Conservation (phyloP, 2,797 vertebrate genomes). For the Xerus rutilus region DNA sequence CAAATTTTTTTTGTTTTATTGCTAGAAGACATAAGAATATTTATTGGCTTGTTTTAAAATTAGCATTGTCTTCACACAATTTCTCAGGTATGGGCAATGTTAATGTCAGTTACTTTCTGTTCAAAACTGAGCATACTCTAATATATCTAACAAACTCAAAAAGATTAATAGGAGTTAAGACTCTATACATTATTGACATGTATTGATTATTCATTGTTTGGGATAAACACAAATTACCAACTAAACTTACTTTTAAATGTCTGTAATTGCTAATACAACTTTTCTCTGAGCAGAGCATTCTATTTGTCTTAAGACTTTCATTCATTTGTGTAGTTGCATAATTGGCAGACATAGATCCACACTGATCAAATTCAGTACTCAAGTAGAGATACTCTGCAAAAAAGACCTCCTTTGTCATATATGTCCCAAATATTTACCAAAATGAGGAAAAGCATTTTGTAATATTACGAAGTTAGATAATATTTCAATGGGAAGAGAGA, state of each 20-base stretch:
- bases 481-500: not conserved
- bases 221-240: not conserved
- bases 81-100: not conserved
- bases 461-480: not conserved
- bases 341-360: not conserved
- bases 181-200: not conserved
- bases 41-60: not conserved
- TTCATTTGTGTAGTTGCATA: not conserved
- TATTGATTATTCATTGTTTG: not conserved
- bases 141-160: not conserved
- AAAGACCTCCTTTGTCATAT: not conserved
- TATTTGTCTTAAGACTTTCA: not conserved
- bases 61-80: not conserved
- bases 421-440: not conserved
- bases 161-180: not conserved
- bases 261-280: not conserved
- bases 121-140: not conserved
- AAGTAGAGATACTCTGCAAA: not conserved
- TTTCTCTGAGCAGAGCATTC: not conserved
- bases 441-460: not conserved
- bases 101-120: not conserved
- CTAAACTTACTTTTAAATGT: slow-evolving; percentile 44
- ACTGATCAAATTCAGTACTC: not conserved
- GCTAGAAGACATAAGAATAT: not conserved
- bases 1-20: not conserved